phyloP scores from a whole-genome alignment of 37 sponge, comb jelly and placozoan species.

The Hexactinellida sp. region DNA sequence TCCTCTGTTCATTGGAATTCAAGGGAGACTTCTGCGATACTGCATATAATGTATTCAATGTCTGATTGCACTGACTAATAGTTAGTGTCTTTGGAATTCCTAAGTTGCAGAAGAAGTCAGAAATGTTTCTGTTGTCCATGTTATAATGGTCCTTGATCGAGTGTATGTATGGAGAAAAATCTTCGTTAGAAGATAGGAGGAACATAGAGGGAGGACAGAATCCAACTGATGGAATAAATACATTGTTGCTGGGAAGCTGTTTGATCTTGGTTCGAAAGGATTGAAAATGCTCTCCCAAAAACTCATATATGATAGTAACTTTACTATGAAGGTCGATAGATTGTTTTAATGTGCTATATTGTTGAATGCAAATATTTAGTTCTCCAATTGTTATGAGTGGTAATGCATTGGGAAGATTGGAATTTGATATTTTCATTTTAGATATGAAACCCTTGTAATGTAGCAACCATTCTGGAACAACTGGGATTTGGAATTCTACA shows the following conservation, averaged over 20 bases:
- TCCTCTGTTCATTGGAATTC: neutral
- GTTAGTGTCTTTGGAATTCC: neutral
- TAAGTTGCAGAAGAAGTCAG: neutral
- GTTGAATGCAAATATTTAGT: neutral
- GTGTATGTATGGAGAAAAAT: neutral
- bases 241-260: neutral
- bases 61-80: neutral
- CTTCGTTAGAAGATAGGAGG: neutral
- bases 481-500: conserved; percentile 2
- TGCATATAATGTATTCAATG: neutral
- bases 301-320: neutral
- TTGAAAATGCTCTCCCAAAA: neutral
- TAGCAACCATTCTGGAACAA: neutral
- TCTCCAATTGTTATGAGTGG: neutral
- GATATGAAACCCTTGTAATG: neutral
- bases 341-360: neutral
- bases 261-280: neutral
- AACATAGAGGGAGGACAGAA: neutral
- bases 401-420: neutral
- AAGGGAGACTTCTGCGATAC: neutral
- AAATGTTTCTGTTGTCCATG: neutral
- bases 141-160: neutral
- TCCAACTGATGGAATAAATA: neutral
- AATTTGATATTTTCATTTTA: neutral
- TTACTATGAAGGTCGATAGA: neutral